Percentiles rank a stretch among this genome's conserved stretches.
phyloP scores from a whole-genome alignment of 53 echinoderm and acorn worm genomes.

The Paelopatides confundens region DNA sequence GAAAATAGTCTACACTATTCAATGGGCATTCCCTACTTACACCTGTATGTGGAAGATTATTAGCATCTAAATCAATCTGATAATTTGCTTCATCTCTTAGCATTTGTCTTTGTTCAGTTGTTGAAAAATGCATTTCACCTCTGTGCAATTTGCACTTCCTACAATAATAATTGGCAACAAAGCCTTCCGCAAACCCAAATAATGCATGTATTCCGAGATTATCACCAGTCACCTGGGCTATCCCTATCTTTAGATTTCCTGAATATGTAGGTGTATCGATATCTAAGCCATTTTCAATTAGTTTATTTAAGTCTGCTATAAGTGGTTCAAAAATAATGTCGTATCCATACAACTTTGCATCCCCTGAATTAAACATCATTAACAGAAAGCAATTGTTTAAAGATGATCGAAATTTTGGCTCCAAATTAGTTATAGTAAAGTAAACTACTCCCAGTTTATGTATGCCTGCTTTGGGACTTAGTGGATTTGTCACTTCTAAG shows the following conservation, averaged over 20 bases:
- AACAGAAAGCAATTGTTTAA: constrained; percentile 49
- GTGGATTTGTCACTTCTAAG: too few relatives aligned
- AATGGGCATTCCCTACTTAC: background rate
- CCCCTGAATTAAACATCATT: constrained; percentile 53
- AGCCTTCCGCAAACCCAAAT: constrained; percentile 63
- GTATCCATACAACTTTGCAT: constrained; percentile 58
- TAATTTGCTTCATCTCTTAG: constrained; percentile 43
- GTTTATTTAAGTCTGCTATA: constrained; percentile 60
- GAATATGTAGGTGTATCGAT: constrained; percentile 33
- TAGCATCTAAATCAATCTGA: constrained; percentile 31
- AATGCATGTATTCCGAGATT: constrained; percentile 61
- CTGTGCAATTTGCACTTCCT: constrained; percentile 59
- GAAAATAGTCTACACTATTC: constrained; percentile 60
- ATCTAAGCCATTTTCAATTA: constrained; percentile 52
- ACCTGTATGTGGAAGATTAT: constrained; percentile 22
- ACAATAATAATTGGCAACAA: constrained; percentile 53
- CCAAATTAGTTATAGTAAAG: too few relatives aligned
- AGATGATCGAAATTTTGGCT: constrained; percentile 37
- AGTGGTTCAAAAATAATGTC: constrained; percentile 49
- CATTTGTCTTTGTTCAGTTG: background rate
- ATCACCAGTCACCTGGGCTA: constrained; percentile 58
- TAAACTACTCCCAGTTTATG: too few relatives aligned
- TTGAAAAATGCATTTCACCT: background rate
- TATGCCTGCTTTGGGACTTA: too few relatives aligned
- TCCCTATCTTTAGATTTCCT: constrained; percentile 12